phyloP scores from a whole-genome alignment of 2,113 vertebrate genomes.

The Polypterus bichir region DNA sequence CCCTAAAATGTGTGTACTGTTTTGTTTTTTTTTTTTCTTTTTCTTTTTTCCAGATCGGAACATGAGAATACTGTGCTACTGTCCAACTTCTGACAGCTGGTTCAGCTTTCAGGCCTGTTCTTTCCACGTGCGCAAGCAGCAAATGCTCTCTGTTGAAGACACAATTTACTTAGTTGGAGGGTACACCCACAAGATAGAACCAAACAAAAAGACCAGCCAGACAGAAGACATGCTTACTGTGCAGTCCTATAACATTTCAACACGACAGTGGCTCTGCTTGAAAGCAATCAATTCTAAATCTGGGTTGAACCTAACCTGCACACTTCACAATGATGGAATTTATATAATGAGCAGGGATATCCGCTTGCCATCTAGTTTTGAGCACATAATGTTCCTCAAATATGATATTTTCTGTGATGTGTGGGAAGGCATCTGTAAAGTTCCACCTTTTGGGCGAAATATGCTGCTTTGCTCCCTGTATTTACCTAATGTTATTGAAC shows the following conservation, averaged over 20 bases:
- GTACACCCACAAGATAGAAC: constrained; percentile 68
- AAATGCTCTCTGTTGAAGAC: constrained; percentile 93
- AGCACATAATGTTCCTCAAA: constrained; percentile 81
- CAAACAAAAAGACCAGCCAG: constrained; percentile 48
- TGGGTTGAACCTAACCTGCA: constrained; percentile 81
- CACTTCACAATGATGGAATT: constrained; percentile 85
- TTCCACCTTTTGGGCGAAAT: constrained; percentile 80
- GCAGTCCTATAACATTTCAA: constrained; percentile 74
- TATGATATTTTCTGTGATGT: constrained; percentile 78
- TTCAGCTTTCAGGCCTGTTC: constrained; percentile 62
- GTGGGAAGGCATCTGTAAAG: constrained; percentile 75
- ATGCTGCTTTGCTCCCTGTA: constrained; percentile 85
- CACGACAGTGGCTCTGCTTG: constrained; percentile 74
- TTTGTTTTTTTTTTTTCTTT: background rate
- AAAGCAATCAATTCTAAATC: constrained; percentile 84
- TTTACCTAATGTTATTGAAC: constrained; percentile 53
- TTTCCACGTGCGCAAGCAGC: constrained; percentile 83
- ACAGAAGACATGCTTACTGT: constrained; percentile 75
- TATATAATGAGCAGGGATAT: constrained; percentile 88
- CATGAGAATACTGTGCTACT: constrained; percentile 77
- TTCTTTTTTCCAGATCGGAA: constrained; percentile 62
- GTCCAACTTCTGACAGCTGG: constrained; percentile 72
- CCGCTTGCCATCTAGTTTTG: constrained; percentile 66
- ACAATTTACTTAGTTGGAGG: constrained; percentile 88
- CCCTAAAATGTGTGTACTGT: background rate